These are phyloP conservation scores for Nephrotoma appendiculata DNA, from an alignment of 2,888 invertebrate species.

Conservation along the genomic window DNA sequence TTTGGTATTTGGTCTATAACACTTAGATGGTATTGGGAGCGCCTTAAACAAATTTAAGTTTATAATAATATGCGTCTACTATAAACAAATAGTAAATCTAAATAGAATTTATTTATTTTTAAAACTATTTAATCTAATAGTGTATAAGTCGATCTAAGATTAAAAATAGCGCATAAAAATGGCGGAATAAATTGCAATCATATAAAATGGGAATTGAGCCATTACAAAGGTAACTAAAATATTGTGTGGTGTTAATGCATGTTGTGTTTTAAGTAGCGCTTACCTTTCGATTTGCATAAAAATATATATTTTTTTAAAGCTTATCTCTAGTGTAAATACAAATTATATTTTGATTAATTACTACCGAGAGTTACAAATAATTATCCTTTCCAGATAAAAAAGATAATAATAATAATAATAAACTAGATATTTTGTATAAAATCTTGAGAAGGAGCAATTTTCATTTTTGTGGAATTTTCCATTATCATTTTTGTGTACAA, in stretches of 20 bases:
- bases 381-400: background rate
- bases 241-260: background rate
- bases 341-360: background rate
- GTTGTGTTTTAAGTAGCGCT: background rate
- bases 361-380: background rate
- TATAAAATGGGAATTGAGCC: background rate
- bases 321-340: background rate
- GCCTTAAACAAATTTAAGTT: constrained; percentile 31
- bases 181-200: background rate
- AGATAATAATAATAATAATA: background rate
- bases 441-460: background rate
- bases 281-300: background rate
- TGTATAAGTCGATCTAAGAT: background rate
- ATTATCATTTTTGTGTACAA: background rate
- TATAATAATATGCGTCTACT: background rate
- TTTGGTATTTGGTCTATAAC: background rate
- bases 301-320: background rate
- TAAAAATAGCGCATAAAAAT: background rate
- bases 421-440: background rate
- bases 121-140: background rate
- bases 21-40: constrained; percentile 30
- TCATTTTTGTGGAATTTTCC: background rate
- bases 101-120: background rate
- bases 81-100: background rate
- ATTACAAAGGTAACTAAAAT: background rate